Evolutionary conservation across 2,113 vertebrate genomes (phyloP).

Genomic region (Elaphurus davidianus): DNA sequence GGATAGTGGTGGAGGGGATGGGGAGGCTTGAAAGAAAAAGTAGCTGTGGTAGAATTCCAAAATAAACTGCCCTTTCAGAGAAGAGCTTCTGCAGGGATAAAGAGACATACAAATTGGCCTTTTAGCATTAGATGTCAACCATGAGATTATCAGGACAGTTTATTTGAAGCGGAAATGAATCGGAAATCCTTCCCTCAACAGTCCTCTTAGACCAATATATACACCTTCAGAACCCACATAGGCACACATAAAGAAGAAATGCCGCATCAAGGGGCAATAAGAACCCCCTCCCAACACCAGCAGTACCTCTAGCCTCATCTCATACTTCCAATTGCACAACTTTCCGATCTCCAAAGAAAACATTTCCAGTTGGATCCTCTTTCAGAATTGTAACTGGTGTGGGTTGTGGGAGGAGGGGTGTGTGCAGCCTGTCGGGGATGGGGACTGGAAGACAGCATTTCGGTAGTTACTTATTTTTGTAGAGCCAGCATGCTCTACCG

Average conservation of each 20-base stretch:
- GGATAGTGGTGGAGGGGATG: not conserved
- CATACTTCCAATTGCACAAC: constrained; percentile 60
- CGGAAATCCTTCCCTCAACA: constrained; percentile 83
- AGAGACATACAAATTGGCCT: constrained; percentile 68
- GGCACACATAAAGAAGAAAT: constrained; percentile 20
- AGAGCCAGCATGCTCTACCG: constrained; percentile 72
- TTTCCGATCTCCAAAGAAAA: constrained; percentile 72
- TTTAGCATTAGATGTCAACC: constrained; percentile 74
- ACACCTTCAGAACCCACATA: constrained; percentile 30
- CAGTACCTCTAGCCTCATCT: constrained; percentile 28
- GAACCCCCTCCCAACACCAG: not conserved
- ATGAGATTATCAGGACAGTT: constrained; percentile 80
- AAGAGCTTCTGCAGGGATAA: constrained; percentile 15
- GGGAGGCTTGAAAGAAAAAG: not conserved
- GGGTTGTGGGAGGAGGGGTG: not conserved
- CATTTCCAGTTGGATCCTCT: constrained; percentile 67
- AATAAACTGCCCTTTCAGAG: constrained; percentile 4
- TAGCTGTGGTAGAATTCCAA: constrained; percentile 15
- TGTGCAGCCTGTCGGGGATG: not conserved
- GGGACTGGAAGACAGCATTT: constrained; percentile 52
- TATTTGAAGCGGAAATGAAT: constrained; percentile 85
- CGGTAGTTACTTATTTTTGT: constrained; percentile 59
- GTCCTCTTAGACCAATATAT: constrained; percentile 66
- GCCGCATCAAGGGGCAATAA: not conserved
- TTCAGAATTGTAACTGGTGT: constrained; percentile 59